These are phyloP conservation scores for Anaspis maculata DNA, from an alignment of 2,888 invertebrate species.

Conservation along the genomic window DNA sequence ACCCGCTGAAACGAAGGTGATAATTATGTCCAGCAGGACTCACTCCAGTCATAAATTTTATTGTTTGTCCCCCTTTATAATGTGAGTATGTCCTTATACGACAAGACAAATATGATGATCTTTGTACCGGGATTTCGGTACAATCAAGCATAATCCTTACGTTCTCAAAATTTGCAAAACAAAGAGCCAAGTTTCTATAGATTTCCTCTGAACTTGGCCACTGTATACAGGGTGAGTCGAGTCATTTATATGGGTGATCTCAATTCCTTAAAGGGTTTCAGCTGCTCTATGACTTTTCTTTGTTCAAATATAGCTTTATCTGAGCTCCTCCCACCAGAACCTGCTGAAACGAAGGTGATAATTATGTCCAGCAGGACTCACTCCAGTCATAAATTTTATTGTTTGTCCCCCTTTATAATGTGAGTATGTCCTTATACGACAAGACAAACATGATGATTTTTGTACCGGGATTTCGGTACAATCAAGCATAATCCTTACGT, in stretches of 20 bases:
- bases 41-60: slow-evolving; percentile 10
- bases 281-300: slow-evolving; percentile 3
- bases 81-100: slow-evolving; percentile 4
- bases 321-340: slow-evolving; percentile 3
- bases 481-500: not conserved
- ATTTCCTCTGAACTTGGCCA: slow-evolving; percentile 1
- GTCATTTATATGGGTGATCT: too few species aligned
- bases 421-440: slow-evolving; percentile 5
- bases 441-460: slow-evolving; percentile 1
- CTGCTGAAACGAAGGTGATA: slow-evolving; percentile 7
- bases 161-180: not conserved
- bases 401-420: slow-evolving; percentile 9
- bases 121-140: slow-evolving; percentile 1
- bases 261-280: slow-evolving; percentile 4
- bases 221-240: not conserved
- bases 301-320: slow-evolving; percentile 12
- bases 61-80: slow-evolving; percentile 8
- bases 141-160: not conserved
- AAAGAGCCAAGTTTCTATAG: not conserved
- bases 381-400: slow-evolving; percentile 8
- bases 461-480: slow-evolving; percentile 1
- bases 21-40: slow-evolving; percentile 9
- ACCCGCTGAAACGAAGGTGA: slow-evolving; percentile 6
- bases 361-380: slow-evolving; percentile 10
- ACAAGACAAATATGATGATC: slow-evolving; percentile 1